Base-by-base conservation (phyloP, 2,797 vertebrate species). In the Sebastes hubbsi region DNA sequence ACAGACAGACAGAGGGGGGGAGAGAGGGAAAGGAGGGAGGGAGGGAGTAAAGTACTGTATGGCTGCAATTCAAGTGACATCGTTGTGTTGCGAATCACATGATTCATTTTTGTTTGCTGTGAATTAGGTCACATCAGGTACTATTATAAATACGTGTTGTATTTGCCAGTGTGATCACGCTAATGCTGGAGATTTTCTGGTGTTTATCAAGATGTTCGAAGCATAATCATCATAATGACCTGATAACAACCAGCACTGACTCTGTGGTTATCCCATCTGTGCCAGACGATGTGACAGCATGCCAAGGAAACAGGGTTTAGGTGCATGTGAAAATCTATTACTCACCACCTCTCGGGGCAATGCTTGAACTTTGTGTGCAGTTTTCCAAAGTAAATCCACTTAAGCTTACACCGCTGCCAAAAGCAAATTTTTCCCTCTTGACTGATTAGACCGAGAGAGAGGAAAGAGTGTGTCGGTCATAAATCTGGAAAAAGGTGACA, bases 171-270 rank as follows among this genome's bases (percentile, higher is more conserved):
- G 29, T 83, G 20, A 82, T 82, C 63, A 4, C 1, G 2, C 65
- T 38, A 77, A 77, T 85, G 74, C 74, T 72, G 64, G 34, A 62
- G 67, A 62, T 81, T 82, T 24, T 22, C 54, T 66, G 5, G 69
- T 82, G 88, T 82, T 92, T 82, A 69, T 36, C 61, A 38, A 71
- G 29, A 71, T 42, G 76, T 52, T 62, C 18, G 56, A 66, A 69
- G 34, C 75, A 32, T 80, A 86, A 84, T 88, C 52, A 72, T 59
- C 71, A 54, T 64, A 58, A 78, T 29, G 52, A 64, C 77, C 42
- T 24, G 46, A 70, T 79, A 42, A 80, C 62, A 58, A 82, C 71
- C 59, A 29, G 61, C 59, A 49, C 6, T 3, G 60, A 66, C 72
- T 70, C 38, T 29, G 29, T 27, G 69, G 75, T 68, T 58, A 8